Evolutionary conservation across 2,888 invertebrate genomes (phyloP), one percentile per base, ranked within the genome.

Genomic region (Atherix ibis): DNA sequence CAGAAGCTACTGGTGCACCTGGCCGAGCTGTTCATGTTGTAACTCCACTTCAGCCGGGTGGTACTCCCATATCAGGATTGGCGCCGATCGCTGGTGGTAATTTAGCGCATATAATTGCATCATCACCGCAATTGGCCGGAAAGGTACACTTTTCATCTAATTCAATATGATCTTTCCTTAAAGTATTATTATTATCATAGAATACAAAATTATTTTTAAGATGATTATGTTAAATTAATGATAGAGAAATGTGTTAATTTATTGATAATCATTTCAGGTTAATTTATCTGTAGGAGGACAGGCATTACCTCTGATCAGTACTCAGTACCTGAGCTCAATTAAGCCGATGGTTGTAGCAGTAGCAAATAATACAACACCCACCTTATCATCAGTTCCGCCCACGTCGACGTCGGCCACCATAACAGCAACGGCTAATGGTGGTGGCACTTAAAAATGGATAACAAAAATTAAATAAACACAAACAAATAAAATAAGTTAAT

Each of bases 41-140:
- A 19, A 46, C 44, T 36, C 43, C 49, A 26, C 17, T 46, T 46
- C 47, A 56, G 51, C 44, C 48, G 37, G 37, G 46, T 43, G 35
- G 35, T 41, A 41, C 54, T 27, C 51, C 53, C 27, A 49, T 62
- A 9, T 56, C 61, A 39, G 69, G 73, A 4, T 56, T 78, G 41
- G 65, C 72, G n/a, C 76, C 76, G 4, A 58, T 79, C 43, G 63
- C 63, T 41, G 43, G 43, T 24, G 48, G 40, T 32, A 51, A 46
- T 43, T 47, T 68, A 42, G 66, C 75, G 42, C 79, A 77, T 50
- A 67, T 80, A 45, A 65, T 80, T 43, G 68, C 68, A 24, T 64
- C 68, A 10, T 62, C 65, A 10, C 66, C 68, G 39, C 70, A 66
- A 48, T 66, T 76, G 31, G 67, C 75, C 45, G 77, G 76, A 47